These are phyloP conservation scores for Syncerus caffer DNA, from an alignment of 2,797 vertebrate genomes.

Conservation along the genomic window DNA sequence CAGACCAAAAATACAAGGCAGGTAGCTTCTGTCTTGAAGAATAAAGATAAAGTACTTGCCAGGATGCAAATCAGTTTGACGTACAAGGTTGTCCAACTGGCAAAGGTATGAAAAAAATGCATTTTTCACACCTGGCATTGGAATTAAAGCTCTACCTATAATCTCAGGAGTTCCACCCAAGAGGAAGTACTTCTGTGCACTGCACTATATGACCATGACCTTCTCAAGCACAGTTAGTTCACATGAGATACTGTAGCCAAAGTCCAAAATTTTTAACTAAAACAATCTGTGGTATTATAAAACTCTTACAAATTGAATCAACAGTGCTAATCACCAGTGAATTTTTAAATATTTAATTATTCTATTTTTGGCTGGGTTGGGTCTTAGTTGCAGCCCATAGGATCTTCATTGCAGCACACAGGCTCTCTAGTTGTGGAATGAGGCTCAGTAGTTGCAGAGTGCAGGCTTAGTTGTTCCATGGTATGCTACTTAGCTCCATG, in stretches of 20 bases:
- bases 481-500: background rate
- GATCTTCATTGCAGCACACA: background rate
- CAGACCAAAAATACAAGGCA: background rate
- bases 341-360: background rate
- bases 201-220: background rate
- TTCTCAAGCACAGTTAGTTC: background rate
- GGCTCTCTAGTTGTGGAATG: background rate
- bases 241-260: background rate
- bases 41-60: background rate
- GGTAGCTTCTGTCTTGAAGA: background rate
- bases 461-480: background rate
- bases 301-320: background rate
- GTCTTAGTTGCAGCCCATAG: background rate
- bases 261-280: background rate
- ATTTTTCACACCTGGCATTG: background rate
- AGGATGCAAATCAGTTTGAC: background rate
- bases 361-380: background rate
- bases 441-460: background rate
- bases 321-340: background rate
- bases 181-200: background rate
- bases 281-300: background rate
- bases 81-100: background rate
- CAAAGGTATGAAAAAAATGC: background rate
- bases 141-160: background rate
- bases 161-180: background rate